Evolutionary conservation across 1,140 invertebrate species (phyloP), one percentile per base, ranked within the genome.

Genomic region (Octopus bimaculoides): DNA sequence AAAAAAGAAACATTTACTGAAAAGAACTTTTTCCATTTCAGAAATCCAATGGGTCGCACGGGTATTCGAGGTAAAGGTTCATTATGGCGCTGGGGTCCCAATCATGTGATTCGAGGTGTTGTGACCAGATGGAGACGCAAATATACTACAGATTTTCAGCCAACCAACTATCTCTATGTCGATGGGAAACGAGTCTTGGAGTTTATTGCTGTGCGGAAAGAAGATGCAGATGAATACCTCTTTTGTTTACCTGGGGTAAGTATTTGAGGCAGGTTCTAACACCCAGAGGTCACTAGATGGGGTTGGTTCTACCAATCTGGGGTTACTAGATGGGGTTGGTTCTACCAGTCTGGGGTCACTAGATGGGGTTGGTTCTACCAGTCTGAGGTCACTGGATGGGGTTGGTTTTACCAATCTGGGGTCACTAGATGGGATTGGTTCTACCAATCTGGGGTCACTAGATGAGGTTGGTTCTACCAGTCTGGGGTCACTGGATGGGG

Each of bases 171-270:
- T 55, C 88, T 92, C 66, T 85, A 83, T 79, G 84, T 86, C n/a
- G 86, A 87, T 77, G 86, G 85, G 2, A 89, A 88, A 79, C 93
- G 93, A 5, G 93, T 97, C 81, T 89, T 99, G 1, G 95, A 99
- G 88, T 97, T 98, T 92, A 93, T 99, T 77, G 93, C 93, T 4
- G 96, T 98, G 83, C 93, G 96, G 90, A 92, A 97, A 80, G 89
- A 92, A 71, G 96, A 98, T 89, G 94, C 82, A 26, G 82, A 82
- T 8, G 93, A 97, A 87, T 97, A 96, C 95, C 96, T 96, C 0
- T 84, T 78, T 79, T 79, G 81, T 74, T 92, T 99, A 81, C 97
- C 97, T 26, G 93, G 93, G 61, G 92, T 92, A 85, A 84, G 83
- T 75, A 52, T 73, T 54, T 41, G 26, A 41, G 26, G 26, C 26